phyloP scores from a whole-genome alignment of 1,140 invertebrate species.

The Chrysopa pallens region DNA sequence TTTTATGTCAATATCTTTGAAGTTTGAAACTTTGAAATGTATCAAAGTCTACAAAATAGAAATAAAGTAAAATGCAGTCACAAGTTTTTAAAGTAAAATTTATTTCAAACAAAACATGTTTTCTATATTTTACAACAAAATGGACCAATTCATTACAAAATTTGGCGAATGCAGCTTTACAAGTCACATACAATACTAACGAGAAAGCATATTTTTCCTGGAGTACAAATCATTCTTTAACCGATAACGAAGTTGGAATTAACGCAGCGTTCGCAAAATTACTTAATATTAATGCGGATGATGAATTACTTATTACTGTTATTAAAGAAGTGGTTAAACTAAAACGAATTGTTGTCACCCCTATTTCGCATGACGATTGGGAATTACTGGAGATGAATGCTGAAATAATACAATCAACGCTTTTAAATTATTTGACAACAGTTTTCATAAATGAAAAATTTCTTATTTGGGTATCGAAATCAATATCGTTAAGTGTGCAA shows the following conservation, averaged over 20 bases:
- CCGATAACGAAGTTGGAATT: slow-evolving; percentile 15
- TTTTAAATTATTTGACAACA: slow-evolving; percentile 32
- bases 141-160: no score
- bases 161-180: background rate
- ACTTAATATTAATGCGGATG: slow-evolving; percentile 13
- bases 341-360: slow-evolving; percentile 12
- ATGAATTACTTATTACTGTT: slow-evolving; percentile 10
- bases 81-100: no score
- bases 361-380: slow-evolving; percentile 14
- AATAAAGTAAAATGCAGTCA: no score
- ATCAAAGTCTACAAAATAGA: no score
- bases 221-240: slow-evolving; percentile 6
- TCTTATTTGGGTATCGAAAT: slow-evolving; percentile 33
- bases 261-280: slow-evolving; percentile 14
- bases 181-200: slow-evolving; percentile 3
- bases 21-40: no score
- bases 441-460: slow-evolving; percentile 30
- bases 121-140: no score
- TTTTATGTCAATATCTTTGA: no score
- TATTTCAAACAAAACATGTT: no score
- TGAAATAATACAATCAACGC: slow-evolving; percentile 27
- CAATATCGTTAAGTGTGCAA: slow-evolving; percentile 24
- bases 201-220: slow-evolving; percentile 14
- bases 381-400: slow-evolving; percentile 27
- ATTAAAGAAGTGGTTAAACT: slow-evolving; percentile 11